These are phyloP conservation scores for Melieria omissa DNA, from an alignment of 2,888 invertebrate genomes.

Conservation along the genomic window DNA sequence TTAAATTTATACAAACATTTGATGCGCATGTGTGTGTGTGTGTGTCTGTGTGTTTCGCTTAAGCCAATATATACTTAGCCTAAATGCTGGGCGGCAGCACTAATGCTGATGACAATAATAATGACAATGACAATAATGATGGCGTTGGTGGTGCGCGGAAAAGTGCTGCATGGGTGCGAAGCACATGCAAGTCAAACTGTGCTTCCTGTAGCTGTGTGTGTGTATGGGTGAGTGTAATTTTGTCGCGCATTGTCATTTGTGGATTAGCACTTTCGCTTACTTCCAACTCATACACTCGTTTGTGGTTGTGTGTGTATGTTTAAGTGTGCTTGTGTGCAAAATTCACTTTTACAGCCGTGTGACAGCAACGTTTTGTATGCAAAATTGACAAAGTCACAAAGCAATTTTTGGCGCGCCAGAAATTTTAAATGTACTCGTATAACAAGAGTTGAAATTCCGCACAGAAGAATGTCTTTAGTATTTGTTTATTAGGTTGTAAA, in stretches of 20 bases:
- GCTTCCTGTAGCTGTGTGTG: neutral
- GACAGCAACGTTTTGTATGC: neutral
- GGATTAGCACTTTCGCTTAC: constrained; percentile 31
- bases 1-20: too few relatives aligned
- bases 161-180: neutral
- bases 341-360: neutral
- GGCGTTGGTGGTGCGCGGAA: neutral
- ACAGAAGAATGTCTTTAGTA: too few relatives aligned
- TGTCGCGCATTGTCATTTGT: constrained; percentile 26
- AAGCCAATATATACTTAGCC: neutral
- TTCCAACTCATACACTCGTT: neutral
- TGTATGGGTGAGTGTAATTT: constrained; percentile 3
- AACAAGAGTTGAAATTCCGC: too few relatives aligned
- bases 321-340: neutral
- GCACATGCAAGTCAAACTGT: neutral
- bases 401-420: too few relatives aligned
- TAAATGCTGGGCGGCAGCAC: too few relatives aligned
- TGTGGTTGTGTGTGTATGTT: neutral
- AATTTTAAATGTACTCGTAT: too few relatives aligned
- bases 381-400: too few relatives aligned
- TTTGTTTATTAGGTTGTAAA: too few relatives aligned
- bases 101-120: too few relatives aligned
- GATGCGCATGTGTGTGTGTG: too few relatives aligned
- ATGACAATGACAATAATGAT: too few relatives aligned
- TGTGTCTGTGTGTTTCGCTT: neutral